phyloP scores from a whole-genome alignment of 2,113 vertebrate species.

The Ellobius talpinus region DNA sequence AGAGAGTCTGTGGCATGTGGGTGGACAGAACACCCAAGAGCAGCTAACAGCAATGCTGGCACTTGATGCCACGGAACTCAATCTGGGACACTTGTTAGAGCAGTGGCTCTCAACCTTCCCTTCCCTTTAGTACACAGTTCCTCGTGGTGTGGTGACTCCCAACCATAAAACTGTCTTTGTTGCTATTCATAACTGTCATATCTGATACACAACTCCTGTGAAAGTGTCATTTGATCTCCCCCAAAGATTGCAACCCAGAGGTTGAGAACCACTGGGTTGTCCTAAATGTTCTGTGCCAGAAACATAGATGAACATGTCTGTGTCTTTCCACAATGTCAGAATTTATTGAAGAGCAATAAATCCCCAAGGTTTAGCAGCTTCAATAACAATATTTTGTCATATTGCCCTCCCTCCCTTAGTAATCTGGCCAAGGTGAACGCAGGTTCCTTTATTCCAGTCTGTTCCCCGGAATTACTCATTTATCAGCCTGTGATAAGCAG shows the following conservation, averaged over 20 bases:
- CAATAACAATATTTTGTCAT: background rate
- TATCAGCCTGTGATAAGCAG: background rate
- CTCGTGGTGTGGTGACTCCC: background rate
- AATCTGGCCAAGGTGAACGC: background rate
- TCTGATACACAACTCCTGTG: background rate
- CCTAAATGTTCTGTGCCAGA: background rate
- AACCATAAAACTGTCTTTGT: background rate
- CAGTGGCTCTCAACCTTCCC: background rate
- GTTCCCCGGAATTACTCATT: background rate
- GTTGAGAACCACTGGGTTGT: background rate
- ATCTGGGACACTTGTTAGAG: background rate
- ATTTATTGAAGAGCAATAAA: background rate
- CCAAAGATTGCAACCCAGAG: background rate
- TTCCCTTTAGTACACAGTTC: background rate
- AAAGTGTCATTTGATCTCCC: background rate
- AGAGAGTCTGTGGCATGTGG: background rate
- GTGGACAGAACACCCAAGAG: background rate
- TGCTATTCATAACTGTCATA: background rate
- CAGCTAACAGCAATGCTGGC: background rate
- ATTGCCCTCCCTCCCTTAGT: background rate
- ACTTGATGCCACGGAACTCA: background rate
- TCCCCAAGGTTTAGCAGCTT: background rate
- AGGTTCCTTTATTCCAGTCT: background rate
- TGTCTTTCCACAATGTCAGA: background rate
- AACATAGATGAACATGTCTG: background rate